Evolutionary conservation across 2,888 invertebrate genomes (phyloP).

Genomic region (Marasmarcha lunaedactyla): DNA sequence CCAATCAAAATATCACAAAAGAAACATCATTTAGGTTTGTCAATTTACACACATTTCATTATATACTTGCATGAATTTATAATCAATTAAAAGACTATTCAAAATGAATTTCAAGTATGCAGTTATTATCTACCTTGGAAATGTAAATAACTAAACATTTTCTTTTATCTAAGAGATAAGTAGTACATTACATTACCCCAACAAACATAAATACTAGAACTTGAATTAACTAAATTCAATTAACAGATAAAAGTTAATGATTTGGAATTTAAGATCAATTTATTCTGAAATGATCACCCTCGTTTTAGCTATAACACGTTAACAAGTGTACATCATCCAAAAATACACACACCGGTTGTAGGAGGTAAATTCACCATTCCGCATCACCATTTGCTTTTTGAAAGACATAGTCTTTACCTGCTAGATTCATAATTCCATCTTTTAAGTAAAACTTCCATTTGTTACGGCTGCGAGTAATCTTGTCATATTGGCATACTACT

Average conservation of each 20-base stretch:
- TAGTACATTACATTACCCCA: conserved; percentile 1
- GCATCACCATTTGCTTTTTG: conserved; percentile 99
- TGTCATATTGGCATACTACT: conserved; percentile 99
- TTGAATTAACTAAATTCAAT: conserved; percentile 1
- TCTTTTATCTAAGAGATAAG: too few relatives aligned
- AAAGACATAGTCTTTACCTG: conserved; percentile 98
- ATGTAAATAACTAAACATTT: too few relatives aligned
- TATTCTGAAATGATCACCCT: conserved; percentile 15
- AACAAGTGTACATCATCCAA: conserved; percentile 39
- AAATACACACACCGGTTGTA: conserved; percentile 43
- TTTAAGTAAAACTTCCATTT: conserved; percentile 99
- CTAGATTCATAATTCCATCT: conserved; percentile 99
- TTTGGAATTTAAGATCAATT: conserved; percentile 2
- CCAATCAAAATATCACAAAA: too few relatives aligned
- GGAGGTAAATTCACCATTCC: conserved; percentile 83
- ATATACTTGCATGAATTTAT: too few relatives aligned
- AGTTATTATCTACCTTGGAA: too few relatives aligned
- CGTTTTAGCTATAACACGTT: conserved; percentile 28
- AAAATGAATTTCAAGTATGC: too few relatives aligned
- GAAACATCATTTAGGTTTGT: too few relatives aligned
- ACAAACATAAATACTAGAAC: conserved; percentile 1
- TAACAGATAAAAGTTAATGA: conserved; percentile 16
- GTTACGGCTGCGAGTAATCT: conserved; percentile 97
- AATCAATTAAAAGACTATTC: too few relatives aligned
- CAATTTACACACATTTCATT: too few relatives aligned